These are phyloP conservation scores for Sebastes matsubarae DNA, from an alignment of 2,797 vertebrate genomes.

Conservation along the genomic window DNA sequence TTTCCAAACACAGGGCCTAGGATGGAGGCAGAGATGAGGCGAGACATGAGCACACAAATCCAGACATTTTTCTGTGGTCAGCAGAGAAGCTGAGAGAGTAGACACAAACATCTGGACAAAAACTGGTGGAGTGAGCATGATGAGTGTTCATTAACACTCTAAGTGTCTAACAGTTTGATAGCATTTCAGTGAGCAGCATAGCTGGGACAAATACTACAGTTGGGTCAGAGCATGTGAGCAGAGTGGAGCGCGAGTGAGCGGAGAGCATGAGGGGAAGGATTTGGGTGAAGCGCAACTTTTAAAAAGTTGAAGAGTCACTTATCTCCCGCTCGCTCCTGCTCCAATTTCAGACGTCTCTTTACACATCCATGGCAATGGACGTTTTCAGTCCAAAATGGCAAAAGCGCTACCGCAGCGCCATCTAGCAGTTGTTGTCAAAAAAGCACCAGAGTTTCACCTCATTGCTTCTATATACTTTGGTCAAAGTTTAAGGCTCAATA, in stretches of 20 bases:
- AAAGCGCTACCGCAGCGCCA: too few relatives aligned
- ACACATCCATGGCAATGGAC: too few relatives aligned
- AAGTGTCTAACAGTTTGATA: not conserved
- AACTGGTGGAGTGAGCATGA: not conserved
- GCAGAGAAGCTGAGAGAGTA: constrained; percentile 8
- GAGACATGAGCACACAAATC: constrained; percentile 55
- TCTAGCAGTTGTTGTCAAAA: too few relatives aligned
- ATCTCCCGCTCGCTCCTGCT: too few relatives aligned
- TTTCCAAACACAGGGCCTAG: constrained; percentile 86
- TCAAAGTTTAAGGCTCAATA: too few relatives aligned
- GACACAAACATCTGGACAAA: not conserved
- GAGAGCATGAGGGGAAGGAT: too few relatives aligned
- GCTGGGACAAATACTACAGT: not conserved
- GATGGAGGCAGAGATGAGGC: constrained; percentile 76
- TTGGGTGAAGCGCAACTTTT: accelerated
- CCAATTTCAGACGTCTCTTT: too few relatives aligned
- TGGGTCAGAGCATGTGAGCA: not conserved
- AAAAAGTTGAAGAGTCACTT: too few relatives aligned
- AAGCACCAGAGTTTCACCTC: too few relatives aligned
- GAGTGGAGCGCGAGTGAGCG: accelerated
- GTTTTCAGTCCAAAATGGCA: too few relatives aligned
- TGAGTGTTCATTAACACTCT: not conserved
- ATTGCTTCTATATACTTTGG: too few relatives aligned
- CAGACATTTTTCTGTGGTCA: not conserved
- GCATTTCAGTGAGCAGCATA: not conserved